Evolutionary conservation across 2,113 vertebrate genomes (phyloP).

Genomic region (Nycticryphes semicollaris): DNA sequence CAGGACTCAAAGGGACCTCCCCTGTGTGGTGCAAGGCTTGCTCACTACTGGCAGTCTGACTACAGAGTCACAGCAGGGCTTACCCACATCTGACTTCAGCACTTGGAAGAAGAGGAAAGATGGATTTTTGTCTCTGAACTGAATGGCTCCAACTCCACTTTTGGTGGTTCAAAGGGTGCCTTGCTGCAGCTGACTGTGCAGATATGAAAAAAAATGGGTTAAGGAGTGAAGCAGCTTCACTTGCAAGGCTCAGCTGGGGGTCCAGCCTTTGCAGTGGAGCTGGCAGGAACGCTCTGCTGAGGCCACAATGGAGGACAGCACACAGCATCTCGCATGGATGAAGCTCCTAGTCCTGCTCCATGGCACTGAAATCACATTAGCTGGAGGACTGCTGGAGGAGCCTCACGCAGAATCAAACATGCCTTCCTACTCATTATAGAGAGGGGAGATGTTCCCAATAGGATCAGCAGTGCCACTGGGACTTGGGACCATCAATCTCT

Average conservation of each 20-base stretch:
- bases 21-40: accelerated
- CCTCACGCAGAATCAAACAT: neutral
- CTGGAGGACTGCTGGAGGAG: neutral
- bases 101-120: neutral
- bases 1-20: neutral
- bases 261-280: accelerated
- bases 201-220: neutral
- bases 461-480: neutral
- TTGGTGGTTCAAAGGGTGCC: accelerated
- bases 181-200: neutral
- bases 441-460: neutral
- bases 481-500: neutral
- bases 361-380: neutral
- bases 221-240: neutral
- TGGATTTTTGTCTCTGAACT: neutral
- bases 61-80: neutral
- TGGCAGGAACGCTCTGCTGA: accelerated
- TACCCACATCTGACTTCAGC: neutral
- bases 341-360: neutral
- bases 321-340: accelerated
- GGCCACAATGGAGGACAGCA: accelerated
- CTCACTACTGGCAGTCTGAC: neutral
- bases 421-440: neutral
- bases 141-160: neutral
- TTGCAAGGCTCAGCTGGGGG: neutral